These are phyloP conservation scores for Diadophis punctatus DNA, from an alignment of 2,113 vertebrate genomes.

Conservation along the genomic window DNA sequence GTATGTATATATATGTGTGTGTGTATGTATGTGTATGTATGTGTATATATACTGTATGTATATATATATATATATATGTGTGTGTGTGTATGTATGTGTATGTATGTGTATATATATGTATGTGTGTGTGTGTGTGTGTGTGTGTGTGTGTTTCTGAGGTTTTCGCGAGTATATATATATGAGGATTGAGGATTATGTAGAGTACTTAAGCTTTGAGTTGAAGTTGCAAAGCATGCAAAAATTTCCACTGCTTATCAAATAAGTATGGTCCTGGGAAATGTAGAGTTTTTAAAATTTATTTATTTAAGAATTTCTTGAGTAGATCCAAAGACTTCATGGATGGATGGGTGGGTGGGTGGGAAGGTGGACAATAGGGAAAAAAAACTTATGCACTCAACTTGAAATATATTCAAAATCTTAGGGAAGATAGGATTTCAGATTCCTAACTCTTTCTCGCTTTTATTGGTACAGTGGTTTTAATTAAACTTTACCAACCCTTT, in stretches of 20 bases:
- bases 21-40: too few relatives aligned
- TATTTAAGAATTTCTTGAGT: neutral
- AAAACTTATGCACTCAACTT: constrained; percentile 32
- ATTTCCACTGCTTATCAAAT: neutral
- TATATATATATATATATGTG: too few relatives aligned
- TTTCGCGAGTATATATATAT: too few relatives aligned
- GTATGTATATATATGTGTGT: too few relatives aligned
- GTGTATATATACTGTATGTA: too few relatives aligned
- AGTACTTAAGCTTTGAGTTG: neutral
- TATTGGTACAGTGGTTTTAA: constrained; percentile 61
- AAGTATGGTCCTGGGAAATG: neutral
- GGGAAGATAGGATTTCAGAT: constrained; percentile 53
- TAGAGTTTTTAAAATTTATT: neutral
- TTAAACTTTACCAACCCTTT: constrained; percentile 64
- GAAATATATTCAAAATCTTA: constrained; percentile 34
- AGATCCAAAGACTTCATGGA: neutral
- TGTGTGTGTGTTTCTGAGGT: too few relatives aligned
- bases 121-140: too few relatives aligned
- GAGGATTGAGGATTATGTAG: too few relatives aligned
- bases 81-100: too few relatives aligned
- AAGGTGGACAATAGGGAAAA: neutral
- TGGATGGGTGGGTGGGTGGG: neutral
- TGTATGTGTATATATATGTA: too few relatives aligned
- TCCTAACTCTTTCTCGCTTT: constrained; percentile 39
- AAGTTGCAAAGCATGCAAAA: neutral